Evolutionary conservation across 2,888 invertebrate species (phyloP).

Genomic region (Orthosia cruda): DNA sequence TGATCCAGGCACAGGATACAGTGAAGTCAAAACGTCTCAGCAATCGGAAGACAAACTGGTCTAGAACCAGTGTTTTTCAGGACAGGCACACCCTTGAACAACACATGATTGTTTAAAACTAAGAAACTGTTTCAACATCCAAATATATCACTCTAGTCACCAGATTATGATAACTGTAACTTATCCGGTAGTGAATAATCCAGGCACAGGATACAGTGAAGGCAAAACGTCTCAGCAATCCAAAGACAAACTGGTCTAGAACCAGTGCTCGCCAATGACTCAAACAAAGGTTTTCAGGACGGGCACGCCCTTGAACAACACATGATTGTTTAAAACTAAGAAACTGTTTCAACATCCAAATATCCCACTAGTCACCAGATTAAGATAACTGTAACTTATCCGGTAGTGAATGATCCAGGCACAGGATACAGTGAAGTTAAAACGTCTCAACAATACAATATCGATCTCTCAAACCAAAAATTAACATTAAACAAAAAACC

Average conservation of each 20-base stretch:
- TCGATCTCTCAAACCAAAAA: conserved; percentile 21
- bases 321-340: neutral
- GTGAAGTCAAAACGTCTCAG: neutral
- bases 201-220: neutral
- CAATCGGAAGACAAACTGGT: too few species aligned
- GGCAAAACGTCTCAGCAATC: too few species aligned
- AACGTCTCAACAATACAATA: neutral
- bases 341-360: neutral
- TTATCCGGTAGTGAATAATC: too few species aligned
- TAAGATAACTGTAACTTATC: neutral
- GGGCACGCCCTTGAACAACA: too few species aligned
- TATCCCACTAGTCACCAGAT: neutral
- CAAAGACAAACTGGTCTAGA: too few species aligned
- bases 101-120: neutral
- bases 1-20: neutral
- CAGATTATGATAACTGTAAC: neutral
- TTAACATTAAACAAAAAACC: conserved; percentile 26
- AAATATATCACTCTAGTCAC: neutral
- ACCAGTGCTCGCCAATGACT: too few species aligned
- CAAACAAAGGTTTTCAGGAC: too few species aligned
- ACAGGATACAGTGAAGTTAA: neutral
- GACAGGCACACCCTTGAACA: too few species aligned
- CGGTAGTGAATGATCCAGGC: too few species aligned
- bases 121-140: neutral
- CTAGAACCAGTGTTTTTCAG: too few species aligned